These are phyloP conservation scores for Etheostoma cragini DNA, from an alignment of 2,113 vertebrate species.

Conservation along the genomic window DNA sequence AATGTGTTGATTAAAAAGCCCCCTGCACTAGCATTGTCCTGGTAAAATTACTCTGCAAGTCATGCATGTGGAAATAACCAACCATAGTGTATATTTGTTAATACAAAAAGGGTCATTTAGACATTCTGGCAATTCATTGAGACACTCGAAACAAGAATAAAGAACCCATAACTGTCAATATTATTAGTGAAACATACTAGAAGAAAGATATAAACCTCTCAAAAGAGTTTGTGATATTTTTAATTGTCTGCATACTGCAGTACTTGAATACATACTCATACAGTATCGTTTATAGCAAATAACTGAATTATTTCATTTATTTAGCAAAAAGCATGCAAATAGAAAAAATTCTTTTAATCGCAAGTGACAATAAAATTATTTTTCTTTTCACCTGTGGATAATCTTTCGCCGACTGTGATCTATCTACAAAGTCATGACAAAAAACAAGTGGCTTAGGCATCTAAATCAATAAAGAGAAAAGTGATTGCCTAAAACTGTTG, in stretches of 20 bases:
- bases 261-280: conserved; percentile 87
- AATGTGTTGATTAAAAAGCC: conserved; percentile 23
- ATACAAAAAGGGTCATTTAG: conserved; percentile 69
- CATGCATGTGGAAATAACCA: conserved; percentile 67
- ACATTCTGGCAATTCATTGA: conserved; percentile 72
- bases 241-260: conserved; percentile 87
- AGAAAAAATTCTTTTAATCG: conserved; percentile 78
- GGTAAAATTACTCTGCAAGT: conserved; percentile 49
- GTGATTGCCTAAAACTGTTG: conserved; percentile 81
- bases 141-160: conserved; percentile 73
- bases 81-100: conserved; percentile 60
- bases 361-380: conserved; percentile 73
- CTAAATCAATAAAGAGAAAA: conserved; percentile 83
- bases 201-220: conserved; percentile 78
- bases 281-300: conserved; percentile 87
- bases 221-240: conserved; percentile 80
- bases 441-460: conserved; percentile 80
- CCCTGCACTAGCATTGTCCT: conserved; percentile 9
- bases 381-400: conserved; percentile 69
- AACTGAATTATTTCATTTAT: conserved; percentile 85
- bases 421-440: conserved; percentile 80
- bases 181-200: conserved; percentile 75
- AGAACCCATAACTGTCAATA: conserved; percentile 67
- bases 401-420: conserved; percentile 57
- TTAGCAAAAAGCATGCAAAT: conserved; percentile 88